phyloP scores from a whole-genome alignment of 2,113 vertebrate genomes.

The Entelurus aequoreus region DNA sequence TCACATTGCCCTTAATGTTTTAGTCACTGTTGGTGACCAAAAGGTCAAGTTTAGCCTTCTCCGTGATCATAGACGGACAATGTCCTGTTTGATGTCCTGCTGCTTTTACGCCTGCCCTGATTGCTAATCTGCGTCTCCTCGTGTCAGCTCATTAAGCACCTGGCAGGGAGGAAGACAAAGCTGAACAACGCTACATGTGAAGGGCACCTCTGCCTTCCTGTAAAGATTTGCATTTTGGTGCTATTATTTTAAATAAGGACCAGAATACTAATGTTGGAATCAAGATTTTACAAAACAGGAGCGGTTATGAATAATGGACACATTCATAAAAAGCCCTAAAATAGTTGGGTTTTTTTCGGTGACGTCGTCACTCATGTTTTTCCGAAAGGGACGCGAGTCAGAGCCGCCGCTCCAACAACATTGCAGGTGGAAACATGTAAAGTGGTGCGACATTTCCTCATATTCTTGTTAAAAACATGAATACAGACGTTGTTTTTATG shows the following conservation, averaged over 20 bases:
- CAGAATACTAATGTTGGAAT: background rate
- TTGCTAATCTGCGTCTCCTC: conserved; percentile 35
- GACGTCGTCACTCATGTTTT: too few species aligned
- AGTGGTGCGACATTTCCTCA: too few species aligned
- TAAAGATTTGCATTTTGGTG: background rate
- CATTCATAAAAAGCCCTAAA: too few species aligned
- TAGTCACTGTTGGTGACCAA: background rate
- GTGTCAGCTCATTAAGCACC: conserved; percentile 45
- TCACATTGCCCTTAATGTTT: too few species aligned
- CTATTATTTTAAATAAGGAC: background rate
- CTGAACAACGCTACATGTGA: conserved; percentile 13
- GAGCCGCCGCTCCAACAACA: too few species aligned
- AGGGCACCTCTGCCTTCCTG: conserved; percentile 7
- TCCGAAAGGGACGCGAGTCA: too few species aligned
- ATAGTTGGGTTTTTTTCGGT: too few species aligned
- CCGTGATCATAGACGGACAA: background rate
- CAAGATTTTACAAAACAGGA: background rate
- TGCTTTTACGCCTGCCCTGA: conserved; percentile 30
- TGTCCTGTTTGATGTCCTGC: conserved; percentile 15
- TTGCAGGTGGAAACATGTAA: too few species aligned
- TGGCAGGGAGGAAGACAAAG: conserved; percentile 23
- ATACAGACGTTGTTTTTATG: too few species aligned
- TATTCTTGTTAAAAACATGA: too few species aligned
- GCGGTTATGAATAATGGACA: too few species aligned
- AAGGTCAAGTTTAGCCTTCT: background rate